Base-by-base conservation (phyloP, 2,797 vertebrate species). In the Microhierax caerulescens region DNA sequence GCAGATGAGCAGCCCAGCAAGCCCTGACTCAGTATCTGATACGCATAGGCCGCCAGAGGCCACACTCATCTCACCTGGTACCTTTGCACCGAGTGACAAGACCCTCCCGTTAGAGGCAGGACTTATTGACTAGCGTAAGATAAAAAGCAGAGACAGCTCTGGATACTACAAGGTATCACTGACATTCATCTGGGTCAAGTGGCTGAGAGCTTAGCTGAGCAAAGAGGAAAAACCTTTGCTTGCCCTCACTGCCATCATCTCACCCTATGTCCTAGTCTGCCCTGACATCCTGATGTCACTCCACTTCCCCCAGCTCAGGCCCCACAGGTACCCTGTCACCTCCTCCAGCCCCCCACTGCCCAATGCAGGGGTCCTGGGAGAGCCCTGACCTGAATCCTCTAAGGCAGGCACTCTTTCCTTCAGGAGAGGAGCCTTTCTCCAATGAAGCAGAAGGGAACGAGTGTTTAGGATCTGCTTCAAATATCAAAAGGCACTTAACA, bases 21-120 rank as follows among this genome's bases (percentile, higher is more conserved):
- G 23, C n/a, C 41, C 39, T 19, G 18, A 9, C 21, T 84, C 81
- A 30, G 9, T 85, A 28, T 51, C 70, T 86, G 85, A 60, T 54
- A 32, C 17, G 27, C 60, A 73, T 5, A 74, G 41, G 34, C 95
- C 96, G 93, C 97, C 94, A 97, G 98, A 95, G 97, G 96, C 86
- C 97, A 98, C 80, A 82, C 81, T 64, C 69, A 28, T 79, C 60
- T 95, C 93, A 43, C 39, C 27, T 37, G 78, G 75, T 75, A 34
- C 51, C 11, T 47, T 32, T 90, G 15, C 5, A 8, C 10, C 5
- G 16, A 89, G 37, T 32, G 7, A 73, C 10, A 19, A 14, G 19
- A 43, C 10, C 7, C 32, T 70, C 9, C 15, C 16, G 3, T 13
- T 13, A 37, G 11, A 74, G 45, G 15, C 24, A 45, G 16, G 14